A percentile compares a stretch with the other conserved stretches of the same genome.
phyloP scores from a whole-genome alignment of 2,888 invertebrate genomes.

The Alentia gelatinosa region DNA sequence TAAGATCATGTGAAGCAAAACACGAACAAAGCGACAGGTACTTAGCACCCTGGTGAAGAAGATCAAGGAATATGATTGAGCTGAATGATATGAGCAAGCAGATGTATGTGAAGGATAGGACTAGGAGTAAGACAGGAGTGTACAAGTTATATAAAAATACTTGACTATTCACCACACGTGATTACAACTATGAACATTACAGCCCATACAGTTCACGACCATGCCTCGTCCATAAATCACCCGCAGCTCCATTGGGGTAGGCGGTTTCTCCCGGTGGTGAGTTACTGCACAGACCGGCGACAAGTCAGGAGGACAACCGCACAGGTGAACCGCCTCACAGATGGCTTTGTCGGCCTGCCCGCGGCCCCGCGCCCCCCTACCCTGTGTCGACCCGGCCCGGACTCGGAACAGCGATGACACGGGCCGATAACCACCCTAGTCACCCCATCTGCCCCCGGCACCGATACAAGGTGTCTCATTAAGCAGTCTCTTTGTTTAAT shows the following conservation, averaged over 20 bases:
- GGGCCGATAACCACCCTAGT: background rate
- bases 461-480: background rate
- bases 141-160: too few relatives aligned
- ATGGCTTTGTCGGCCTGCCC: background rate
- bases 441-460: background rate
- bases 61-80: too few relatives aligned
- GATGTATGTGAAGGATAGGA: too few relatives aligned
- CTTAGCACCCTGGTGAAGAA: too few relatives aligned
- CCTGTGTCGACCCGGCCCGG: background rate
- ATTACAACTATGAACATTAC: too few relatives aligned
- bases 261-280: background rate
- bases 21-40: too few relatives aligned
- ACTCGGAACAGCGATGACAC: background rate
- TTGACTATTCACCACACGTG: too few relatives aligned
- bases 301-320: background rate
- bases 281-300: background rate
- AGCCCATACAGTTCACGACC: background rate
- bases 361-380: background rate
- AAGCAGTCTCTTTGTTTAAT: constrained; percentile 14
- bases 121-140: too few relatives aligned
- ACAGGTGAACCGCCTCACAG: background rate
- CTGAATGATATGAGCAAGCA: too few relatives aligned
- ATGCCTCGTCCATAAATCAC: background rate
- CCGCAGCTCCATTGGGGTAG: background rate
- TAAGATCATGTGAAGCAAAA: too few relatives aligned